Percentiles rank a stretch among this genome's conserved stretches.
Evolutionary conservation across 2,797 vertebrate species (phyloP).

Genomic region (Liparis tanakae): DNA sequence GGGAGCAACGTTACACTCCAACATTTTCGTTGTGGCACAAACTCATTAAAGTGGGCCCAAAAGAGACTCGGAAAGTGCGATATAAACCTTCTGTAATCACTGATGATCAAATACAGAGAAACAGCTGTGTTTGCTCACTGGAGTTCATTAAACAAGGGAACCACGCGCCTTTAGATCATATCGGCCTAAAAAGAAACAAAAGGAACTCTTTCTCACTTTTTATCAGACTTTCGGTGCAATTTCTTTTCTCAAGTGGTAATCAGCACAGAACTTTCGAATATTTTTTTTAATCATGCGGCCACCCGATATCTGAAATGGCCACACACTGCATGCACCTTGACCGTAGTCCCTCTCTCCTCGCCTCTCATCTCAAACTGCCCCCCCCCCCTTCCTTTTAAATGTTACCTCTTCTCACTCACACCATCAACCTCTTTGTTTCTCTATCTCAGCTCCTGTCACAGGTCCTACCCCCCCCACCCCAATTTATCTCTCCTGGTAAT

Average conservation of each 20-base stretch:
- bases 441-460: conserved; percentile 58
- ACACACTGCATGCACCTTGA: neutral
- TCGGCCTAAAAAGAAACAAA: conserved; percentile 24
- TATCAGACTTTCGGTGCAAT: neutral
- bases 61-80: conserved; percentile 24
- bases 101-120: conserved; percentile 48
- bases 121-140: conserved; percentile 46
- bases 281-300: neutral
- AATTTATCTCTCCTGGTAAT: conserved; percentile 60
- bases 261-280: neutral
- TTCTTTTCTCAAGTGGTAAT: neutral
- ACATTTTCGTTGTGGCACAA: conserved; percentile 42
- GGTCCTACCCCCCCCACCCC: conserved; percentile 27
- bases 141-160: conserved; percentile 57
- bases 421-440: conserved; percentile 59
- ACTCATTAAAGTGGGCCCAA: conserved; percentile 49
- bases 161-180: conserved; percentile 32
- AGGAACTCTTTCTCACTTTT: conserved; percentile 29
- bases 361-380: conserved; percentile 24
- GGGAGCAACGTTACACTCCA: conserved; percentile 12
- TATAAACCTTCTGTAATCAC: conserved; percentile 45
- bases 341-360: neutral
- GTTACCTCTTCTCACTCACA: conserved; percentile 58
- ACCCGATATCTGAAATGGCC: neutral
- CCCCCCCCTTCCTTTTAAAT: conserved; percentile 27